Percentiles rank a stretch among this genome's conserved stretches.
Conservation (phyloP, 2,888 invertebrate genomes). For the Osedax fenrisi region DNA sequence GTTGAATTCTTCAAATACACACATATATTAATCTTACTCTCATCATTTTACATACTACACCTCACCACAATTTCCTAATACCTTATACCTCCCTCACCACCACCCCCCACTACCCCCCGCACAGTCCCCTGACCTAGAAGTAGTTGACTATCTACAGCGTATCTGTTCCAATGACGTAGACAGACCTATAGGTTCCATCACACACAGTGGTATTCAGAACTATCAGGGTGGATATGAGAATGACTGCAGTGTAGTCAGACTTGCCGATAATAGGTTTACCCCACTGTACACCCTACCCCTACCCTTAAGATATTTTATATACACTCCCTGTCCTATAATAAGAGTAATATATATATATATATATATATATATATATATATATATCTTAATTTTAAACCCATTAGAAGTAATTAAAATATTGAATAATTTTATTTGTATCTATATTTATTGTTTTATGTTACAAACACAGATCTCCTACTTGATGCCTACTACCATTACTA, state of each 20-base stretch:
- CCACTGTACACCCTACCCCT: not conserved
- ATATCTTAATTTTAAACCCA: not conserved
- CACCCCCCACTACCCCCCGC: too few species aligned
- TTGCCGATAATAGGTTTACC: conserved; percentile 69
- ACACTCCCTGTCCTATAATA: not conserved
- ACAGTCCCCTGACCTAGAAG: conserved; percentile 55
- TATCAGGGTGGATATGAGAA: conserved; percentile 87
- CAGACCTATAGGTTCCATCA: conserved; percentile 78
- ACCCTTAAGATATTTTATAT: not conserved
- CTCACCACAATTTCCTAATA: too few species aligned
- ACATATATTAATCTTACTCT: too few species aligned
- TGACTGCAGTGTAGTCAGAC: conserved; percentile 82
- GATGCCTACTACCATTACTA: too few species aligned
- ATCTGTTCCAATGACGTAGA: conserved; percentile 86
- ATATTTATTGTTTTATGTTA: too few species aligned
- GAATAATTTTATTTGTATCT: too few species aligned
- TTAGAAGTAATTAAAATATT: too few species aligned
- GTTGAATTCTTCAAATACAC: too few species aligned
- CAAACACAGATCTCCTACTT: too few species aligned
- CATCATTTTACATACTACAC: too few species aligned
- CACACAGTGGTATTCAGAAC: conserved; percentile 97
- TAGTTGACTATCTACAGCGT: conserved; percentile 75
- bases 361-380: not conserved
- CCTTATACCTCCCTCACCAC: too few species aligned
- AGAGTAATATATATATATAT: not conserved